phyloP scores from a whole-genome alignment of 2,888 invertebrate species.

The Rhingia rostrata region DNA sequence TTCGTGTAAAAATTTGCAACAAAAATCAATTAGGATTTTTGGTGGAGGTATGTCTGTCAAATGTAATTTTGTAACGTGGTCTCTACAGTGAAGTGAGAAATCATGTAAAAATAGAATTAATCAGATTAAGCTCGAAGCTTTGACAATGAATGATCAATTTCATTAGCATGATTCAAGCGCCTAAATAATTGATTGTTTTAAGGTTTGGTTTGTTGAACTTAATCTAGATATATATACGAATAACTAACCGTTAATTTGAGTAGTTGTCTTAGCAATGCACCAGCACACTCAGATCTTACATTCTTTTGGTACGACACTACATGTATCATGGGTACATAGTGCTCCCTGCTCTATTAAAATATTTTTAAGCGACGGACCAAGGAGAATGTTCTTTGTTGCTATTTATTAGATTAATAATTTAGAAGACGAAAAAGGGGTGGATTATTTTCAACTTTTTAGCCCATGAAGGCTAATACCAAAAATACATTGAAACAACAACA shows the following conservation, averaged over 20 bases:
- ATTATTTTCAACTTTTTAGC: no score
- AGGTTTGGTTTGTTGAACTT: background rate
- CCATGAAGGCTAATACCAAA: no score
- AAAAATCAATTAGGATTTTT: constrained; percentile 55
- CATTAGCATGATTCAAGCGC: background rate
- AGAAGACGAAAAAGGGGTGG: no score
- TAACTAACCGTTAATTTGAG: background rate
- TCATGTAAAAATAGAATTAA: background rate
- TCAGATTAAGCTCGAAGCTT: background rate
- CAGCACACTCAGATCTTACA: no score
- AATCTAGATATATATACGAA: background rate
- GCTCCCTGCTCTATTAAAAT: no score
- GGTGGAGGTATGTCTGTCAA: background rate
- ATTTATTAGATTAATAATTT: no score
- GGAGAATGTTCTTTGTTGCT: no score
- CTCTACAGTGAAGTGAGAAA: background rate
- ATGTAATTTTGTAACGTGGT: background rate
- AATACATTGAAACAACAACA: no score
- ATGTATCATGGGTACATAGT: no score
- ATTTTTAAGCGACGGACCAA: no score
- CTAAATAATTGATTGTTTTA: background rate
- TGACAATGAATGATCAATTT: background rate
- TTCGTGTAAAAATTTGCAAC: constrained; percentile 53
- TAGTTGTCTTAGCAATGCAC: no score
- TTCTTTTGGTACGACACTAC: no score